Conservation (phyloP, 1,140 invertebrate genomes). For the Halesus radiatus region DNA sequence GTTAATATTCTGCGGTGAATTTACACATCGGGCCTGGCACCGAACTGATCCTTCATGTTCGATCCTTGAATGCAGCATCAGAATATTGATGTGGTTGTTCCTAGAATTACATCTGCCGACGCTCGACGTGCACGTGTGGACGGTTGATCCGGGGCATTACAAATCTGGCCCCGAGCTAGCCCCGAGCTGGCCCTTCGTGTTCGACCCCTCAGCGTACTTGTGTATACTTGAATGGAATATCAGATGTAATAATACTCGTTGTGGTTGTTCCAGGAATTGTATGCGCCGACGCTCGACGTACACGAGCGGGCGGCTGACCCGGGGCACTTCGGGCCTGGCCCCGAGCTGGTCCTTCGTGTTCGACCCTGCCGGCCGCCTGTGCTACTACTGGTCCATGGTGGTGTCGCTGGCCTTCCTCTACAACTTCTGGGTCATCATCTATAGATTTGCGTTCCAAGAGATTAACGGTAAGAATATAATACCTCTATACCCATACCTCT, state of each 20-base stretch:
- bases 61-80: too few relatives aligned
- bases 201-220: slow-evolving; percentile 76
- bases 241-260: neutral
- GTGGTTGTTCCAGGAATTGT: slow-evolving; percentile 37
- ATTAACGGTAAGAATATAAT: slow-evolving; percentile 82
- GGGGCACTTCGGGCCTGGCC: slow-evolving; percentile 43
- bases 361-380: slow-evolving; percentile 90
- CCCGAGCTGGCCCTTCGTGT: slow-evolving; percentile 95
- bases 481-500: too few relatives aligned
- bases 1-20: too few relatives aligned
- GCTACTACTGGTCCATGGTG: slow-evolving; percentile 97
- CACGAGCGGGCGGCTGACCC: slow-evolving; percentile 63
- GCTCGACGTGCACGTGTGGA: slow-evolving; percentile 66
- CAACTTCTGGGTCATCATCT: slow-evolving; percentile 99
- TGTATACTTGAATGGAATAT: too few relatives aligned
- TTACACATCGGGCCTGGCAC: too few relatives aligned
- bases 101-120: slow-evolving; percentile 59
- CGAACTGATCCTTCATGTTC: too few relatives aligned
- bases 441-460: slow-evolving; percentile 97
- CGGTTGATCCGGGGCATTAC: slow-evolving; percentile 55
- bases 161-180: slow-evolving; percentile 68
- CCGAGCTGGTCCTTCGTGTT: slow-evolving; percentile 89
- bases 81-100: neutral
- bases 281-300: slow-evolving; percentile 65
- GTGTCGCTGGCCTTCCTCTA: slow-evolving; percentile 98